Conservation (phyloP, 2,797 vertebrate species). For the Somateria mollissima region DNA sequence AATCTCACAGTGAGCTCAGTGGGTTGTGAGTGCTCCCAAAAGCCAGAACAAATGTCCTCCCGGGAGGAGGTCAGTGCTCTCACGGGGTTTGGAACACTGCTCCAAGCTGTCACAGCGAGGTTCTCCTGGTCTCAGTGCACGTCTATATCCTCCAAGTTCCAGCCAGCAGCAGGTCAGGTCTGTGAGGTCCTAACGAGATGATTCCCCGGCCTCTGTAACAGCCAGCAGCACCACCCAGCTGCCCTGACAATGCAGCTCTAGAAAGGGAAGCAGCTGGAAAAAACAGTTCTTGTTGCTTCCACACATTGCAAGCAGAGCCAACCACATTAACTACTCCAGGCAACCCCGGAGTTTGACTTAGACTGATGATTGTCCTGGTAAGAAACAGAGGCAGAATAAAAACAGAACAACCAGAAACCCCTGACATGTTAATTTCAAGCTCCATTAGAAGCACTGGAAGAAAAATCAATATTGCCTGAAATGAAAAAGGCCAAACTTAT, state of each 20-base stretch:
- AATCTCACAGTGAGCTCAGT: not conserved
- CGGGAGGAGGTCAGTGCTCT: not conserved
- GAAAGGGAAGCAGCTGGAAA: not conserved
- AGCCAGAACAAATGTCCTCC: not conserved
- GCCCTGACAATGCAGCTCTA: not conserved
- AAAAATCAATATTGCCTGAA: not conserved
- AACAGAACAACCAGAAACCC: not conserved
- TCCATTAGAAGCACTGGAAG: not conserved
- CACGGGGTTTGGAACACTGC: not conserved
- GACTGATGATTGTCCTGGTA: not conserved
- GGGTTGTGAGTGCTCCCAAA: not conserved
- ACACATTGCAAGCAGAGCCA: not conserved
- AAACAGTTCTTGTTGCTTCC: not conserved
- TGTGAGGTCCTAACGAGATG: not conserved
- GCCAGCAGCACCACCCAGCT: not conserved
- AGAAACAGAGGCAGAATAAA: not conserved
- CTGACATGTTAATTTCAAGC: not conserved
- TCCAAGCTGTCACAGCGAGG: not conserved
- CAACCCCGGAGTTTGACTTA: fast-evolving
- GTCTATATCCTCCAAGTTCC: not conserved
- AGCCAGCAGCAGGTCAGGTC: not conserved
- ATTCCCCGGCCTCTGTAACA: not conserved
- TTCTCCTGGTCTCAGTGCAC: not conserved
- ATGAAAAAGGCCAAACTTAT: not conserved
- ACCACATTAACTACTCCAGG: not conserved